Percentiles rank a stretch among this genome's conserved stretches.
Evolutionary conservation across 2,797 vertebrate species (phyloP).

Genomic region (Buceros bicornis): DNA sequence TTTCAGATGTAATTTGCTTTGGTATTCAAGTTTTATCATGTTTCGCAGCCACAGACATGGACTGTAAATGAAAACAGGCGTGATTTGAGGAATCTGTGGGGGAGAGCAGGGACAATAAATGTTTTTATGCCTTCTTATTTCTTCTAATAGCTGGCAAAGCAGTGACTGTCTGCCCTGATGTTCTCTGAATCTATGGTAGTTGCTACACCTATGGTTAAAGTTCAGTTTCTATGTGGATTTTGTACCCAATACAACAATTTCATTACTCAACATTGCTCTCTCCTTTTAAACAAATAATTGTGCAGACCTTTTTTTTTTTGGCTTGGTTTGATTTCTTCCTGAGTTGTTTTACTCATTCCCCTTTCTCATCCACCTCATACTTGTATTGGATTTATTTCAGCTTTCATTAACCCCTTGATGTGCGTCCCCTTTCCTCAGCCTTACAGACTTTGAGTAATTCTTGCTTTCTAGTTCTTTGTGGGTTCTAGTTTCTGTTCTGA

Average conservation of each 20-base stretch:
- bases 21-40: background rate
- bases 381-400: background rate
- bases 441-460: background rate
- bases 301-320: background rate
- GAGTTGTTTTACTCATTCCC: background rate
- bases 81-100: background rate
- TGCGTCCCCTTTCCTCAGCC: background rate
- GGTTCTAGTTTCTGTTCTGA: background rate
- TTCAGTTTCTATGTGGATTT: background rate
- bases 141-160: background rate
- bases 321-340: background rate
- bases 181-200: background rate
- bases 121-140: background rate
- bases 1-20: background rate
- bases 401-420: background rate
- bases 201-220: background rate
- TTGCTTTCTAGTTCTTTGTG: background rate
- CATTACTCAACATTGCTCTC: background rate
- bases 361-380: rapidly evolving
- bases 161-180: background rate
- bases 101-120: background rate
- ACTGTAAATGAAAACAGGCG: background rate
- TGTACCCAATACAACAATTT: background rate
- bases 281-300: background rate
- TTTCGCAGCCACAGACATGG: background rate